Evolutionary conservation across 1,140 invertebrate species (phyloP).

Genomic region (Pseudoatta argentina): DNA sequence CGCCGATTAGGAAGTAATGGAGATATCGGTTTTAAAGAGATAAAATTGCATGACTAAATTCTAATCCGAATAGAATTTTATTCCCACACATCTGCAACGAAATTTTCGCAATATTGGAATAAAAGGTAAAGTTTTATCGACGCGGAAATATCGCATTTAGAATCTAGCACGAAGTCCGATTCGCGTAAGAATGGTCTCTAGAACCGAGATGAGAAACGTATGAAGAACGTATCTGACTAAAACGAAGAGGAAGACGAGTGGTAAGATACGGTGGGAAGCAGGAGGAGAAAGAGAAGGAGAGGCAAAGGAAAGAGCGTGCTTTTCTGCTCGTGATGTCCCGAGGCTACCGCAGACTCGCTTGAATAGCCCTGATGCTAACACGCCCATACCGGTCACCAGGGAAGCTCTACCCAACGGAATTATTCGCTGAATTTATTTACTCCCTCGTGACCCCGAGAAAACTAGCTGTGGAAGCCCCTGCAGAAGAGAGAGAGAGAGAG

Average conservation of each 20-base stretch:
- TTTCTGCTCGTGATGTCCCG: constrained; percentile 83
- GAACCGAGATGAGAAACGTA: constrained; percentile 60
- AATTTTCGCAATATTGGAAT: constrained; percentile 9
- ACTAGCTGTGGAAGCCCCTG: constrained; percentile 64
- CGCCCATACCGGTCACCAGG: constrained; percentile 79
- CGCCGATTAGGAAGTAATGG: background rate
- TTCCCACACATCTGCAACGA: background rate
- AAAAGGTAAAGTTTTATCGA: constrained; percentile 12
- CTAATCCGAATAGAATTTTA: background rate
- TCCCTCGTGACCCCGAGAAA: constrained; percentile 76
- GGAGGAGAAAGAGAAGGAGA: constrained; percentile 10
- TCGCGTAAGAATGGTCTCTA: constrained; percentile 31
- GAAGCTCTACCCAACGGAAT: constrained; percentile 70
- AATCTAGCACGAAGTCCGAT: constrained; percentile 33
- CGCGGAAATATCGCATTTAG: constrained; percentile 34
- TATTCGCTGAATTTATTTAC: constrained; percentile 81
- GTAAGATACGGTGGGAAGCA: constrained; percentile 13
- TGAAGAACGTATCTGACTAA: constrained; percentile 45
- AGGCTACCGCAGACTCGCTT: constrained; percentile 82
- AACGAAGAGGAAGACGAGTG: constrained; percentile 55
- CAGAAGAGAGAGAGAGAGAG: constrained; percentile 9
- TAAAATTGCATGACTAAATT: background rate
- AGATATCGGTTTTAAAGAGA: background rate
- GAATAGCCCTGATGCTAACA: constrained; percentile 77
- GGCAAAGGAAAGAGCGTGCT: constrained; percentile 66